phyloP scores from a whole-genome alignment of 1,140 invertebrate species.

The Diorhabda carinulata region DNA sequence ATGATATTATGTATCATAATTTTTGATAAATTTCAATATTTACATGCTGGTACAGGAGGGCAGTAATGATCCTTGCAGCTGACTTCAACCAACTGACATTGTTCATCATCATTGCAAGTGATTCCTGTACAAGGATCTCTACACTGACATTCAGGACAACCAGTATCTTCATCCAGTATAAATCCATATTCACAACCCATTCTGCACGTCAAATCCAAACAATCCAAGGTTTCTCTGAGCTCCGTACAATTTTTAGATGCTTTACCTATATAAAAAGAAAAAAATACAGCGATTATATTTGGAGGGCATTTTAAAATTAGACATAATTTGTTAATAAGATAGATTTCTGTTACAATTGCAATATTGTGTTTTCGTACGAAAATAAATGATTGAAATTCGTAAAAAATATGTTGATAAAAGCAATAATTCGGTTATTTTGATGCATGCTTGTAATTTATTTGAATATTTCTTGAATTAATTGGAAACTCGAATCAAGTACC shows the following conservation, averaged over 20 bases:
- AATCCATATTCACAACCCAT: slow-evolving; percentile 81
- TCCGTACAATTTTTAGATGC: slow-evolving; percentile 48
- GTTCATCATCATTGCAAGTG: slow-evolving; percentile 57
- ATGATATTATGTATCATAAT: not conserved
- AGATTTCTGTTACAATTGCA: too few species aligned
- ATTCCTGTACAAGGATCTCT: slow-evolving; percentile 72
- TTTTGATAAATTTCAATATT: slow-evolving; percentile 35
- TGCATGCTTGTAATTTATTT: too few species aligned
- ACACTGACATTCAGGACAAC: slow-evolving; percentile 73
- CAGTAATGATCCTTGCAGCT: slow-evolving; percentile 76
- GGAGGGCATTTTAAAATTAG: too few species aligned
- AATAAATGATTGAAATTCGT: too few species aligned
- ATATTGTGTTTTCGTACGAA: too few species aligned
- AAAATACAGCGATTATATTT: too few species aligned
- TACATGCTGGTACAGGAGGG: slow-evolving; percentile 76
- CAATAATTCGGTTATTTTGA: too few species aligned
- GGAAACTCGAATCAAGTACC: too few species aligned
- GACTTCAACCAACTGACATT: slow-evolving; percentile 75
- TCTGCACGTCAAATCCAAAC: slow-evolving; percentile 68
- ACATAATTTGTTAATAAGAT: too few species aligned
- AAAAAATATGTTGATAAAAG: too few species aligned
- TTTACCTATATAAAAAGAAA: too few species aligned
- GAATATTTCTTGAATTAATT: too few species aligned
- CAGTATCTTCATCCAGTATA: slow-evolving; percentile 59
- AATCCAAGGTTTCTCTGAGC: slow-evolving; percentile 59